Conservation (phyloP, 2,888 invertebrate species). For the Drosophila meridionalis region DNA sequence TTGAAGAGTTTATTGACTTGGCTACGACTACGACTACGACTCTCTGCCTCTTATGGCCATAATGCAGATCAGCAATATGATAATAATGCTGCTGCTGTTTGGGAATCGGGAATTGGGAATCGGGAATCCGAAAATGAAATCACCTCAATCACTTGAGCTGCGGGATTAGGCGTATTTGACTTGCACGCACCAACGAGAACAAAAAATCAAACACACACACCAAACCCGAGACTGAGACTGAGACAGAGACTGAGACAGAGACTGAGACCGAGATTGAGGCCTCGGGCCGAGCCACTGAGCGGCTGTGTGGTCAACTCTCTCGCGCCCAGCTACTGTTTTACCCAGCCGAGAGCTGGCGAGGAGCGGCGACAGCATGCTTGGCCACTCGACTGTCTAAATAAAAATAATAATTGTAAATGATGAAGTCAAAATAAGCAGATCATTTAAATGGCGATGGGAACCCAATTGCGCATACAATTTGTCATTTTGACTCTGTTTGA, state of each 20-base stretch:
- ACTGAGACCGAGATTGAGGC: constrained; percentile 8
- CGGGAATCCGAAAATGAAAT: constrained; percentile 72
- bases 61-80: constrained; percentile 25
- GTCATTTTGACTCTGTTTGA: constrained; percentile 4
- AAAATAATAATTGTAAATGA: constrained; percentile 82
- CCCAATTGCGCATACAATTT: constrained; percentile 51
- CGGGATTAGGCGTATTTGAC: constrained; percentile 85
- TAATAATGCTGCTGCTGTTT: constrained; percentile 13
- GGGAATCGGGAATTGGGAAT: constrained; percentile 14
- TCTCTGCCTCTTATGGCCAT: constrained; percentile 5
- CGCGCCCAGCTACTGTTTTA: constrained; percentile 69
- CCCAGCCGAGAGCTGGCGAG: constrained; percentile 31
- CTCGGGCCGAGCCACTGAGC: constrained; percentile 9
- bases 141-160: constrained; percentile 84
- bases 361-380: constrained; percentile 15
- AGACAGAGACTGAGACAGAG: background rate
- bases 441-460: constrained; percentile 72
- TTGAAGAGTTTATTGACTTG: constrained; percentile 71
- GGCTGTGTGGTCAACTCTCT: constrained; percentile 53
- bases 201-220: constrained; percentile 19
- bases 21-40: constrained; percentile 41
- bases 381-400: constrained; percentile 76
- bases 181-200: constrained; percentile 81
- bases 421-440: constrained; percentile 81
- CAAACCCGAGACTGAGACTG: background rate